Conservation (phyloP, 2,888 invertebrate species). For the Nemotelus nigrinus region DNA sequence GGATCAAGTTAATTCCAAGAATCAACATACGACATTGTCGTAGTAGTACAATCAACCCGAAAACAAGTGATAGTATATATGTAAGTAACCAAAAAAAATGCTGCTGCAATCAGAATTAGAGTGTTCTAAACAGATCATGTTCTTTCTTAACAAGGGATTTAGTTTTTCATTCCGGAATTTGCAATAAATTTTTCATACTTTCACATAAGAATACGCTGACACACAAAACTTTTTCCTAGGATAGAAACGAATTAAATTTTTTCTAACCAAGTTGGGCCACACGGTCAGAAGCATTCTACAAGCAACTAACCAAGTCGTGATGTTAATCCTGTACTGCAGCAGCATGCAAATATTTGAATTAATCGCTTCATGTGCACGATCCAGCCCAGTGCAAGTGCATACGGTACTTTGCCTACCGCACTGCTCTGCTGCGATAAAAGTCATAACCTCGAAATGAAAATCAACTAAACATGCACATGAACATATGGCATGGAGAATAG, state of each 20-base stretch:
- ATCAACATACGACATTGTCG: too few relatives aligned
- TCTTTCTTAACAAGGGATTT: not conserved
- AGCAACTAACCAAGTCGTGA: not conserved
- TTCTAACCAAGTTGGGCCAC: conserved; percentile 3
- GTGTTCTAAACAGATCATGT: not conserved
- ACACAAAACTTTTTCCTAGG: not conserved
- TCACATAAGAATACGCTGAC: conserved; percentile 32
- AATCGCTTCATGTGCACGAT: not conserved
- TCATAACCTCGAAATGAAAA: too few relatives aligned
- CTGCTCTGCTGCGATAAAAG: not conserved
- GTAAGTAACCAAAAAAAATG: too few relatives aligned
- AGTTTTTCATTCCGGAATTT: too few relatives aligned
- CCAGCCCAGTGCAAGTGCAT: not conserved
- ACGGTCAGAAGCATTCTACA: not conserved
- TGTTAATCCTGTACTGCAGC: conserved; percentile 39
- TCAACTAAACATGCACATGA: not conserved
- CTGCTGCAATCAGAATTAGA: too few relatives aligned
- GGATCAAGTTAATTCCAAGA: too few relatives aligned
- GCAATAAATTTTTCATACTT: conserved; percentile 14
- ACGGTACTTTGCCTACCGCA: not conserved
- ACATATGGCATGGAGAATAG: conserved; percentile 4
- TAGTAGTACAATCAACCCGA: too few relatives aligned
- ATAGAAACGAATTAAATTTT: conserved; percentile 1
- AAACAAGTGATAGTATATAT: too few relatives aligned
- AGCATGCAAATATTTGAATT: conserved; percentile 40